Evolutionary conservation across 2,888 invertebrate species (phyloP), one percentile per base, ranked within the genome.

Genomic region (Liodrosophila aerea): DNA sequence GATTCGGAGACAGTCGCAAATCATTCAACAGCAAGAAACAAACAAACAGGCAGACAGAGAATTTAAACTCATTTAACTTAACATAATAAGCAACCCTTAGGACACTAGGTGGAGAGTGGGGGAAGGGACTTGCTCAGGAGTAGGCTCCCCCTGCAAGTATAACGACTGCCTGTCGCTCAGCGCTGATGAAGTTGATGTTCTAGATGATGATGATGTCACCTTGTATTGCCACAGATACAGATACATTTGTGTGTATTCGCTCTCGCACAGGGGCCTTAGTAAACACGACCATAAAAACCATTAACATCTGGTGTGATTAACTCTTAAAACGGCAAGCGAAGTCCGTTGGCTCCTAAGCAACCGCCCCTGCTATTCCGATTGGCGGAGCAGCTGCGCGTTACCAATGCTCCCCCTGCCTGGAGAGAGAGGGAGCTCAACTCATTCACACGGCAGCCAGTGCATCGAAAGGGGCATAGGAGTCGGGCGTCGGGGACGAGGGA

Each of bases 281-380:
- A 83, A 87, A 84, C 80, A 86, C 72, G 73, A 73, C 65, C 85
- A 85, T 87, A 85, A 87, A 87, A 87, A 76, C 84, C 87, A 88
- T 86, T 86, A 88, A 88, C 88, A 88, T 88, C 88, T 88, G 88
- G 87, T 76, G 77, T 85, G 87, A 88, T 88, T 88, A 88, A 88
- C 88, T 86, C 85, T 76, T 73, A 73, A 76, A 78, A 73, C 60
- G 64, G 57, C 69, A 58, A 64, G 60, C 45, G 39, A 73, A 65
- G 59, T 77, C 61, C 67, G 62, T 49, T 57, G 69, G 56, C 62
- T 77, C 58, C 68, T 73, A 76, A 74, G 60, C 74, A 73, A 64
- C 62, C 40, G 52, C 60, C 73, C 45, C 58, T 36, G 33, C 51
- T 44, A 40, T 39, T 57, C 40, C 70, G 47, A 69, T 74, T 62